These are phyloP conservation scores for Drosophila cognata DNA, from an alignment of 2,888 invertebrate genomes.

Conservation along the genomic window DNA sequence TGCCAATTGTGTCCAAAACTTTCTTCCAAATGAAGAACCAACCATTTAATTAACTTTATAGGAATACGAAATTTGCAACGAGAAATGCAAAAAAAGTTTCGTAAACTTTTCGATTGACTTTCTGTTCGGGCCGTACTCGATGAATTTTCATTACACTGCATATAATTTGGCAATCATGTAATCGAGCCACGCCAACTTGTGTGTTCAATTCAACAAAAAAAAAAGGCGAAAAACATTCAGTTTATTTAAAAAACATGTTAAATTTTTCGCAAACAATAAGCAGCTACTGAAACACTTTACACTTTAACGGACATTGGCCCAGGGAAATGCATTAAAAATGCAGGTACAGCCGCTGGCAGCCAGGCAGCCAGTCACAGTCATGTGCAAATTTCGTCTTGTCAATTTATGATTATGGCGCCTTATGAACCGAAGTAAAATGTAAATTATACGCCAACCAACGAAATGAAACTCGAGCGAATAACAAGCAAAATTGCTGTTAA, in stretches of 20 bases:
- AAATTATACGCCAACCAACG: conserved; percentile 71
- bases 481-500: conserved; percentile 67
- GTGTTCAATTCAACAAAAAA: conserved; percentile 16
- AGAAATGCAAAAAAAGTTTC: conserved; percentile 63
- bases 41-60: conserved; percentile 73
- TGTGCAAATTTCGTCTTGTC: conserved; percentile 80
- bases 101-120: conserved; percentile 49
- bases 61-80: conserved; percentile 45
- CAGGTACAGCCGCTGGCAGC: conserved; percentile 58
- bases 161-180: conserved; percentile 71
- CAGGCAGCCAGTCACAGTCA: conserved; percentile 42
- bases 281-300: conserved; percentile 61
- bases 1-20: conserved; percentile 60
- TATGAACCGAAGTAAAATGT: conserved; percentile 78
- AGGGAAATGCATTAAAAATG: conserved; percentile 74
- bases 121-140: conserved; percentile 43
- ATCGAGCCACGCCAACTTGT: conserved; percentile 73
- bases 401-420: conserved; percentile 82
- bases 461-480: conserved; percentile 76
- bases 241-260: conserved; percentile 60
- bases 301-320: conserved; percentile 59
- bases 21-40: conserved; percentile 69
- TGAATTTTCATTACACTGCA: conserved; percentile 78
- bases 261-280: conserved; percentile 40
- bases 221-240: conserved; percentile 10